These are phyloP conservation scores for Apteryx mantelli DNA, from an alignment of 2,113 vertebrate genomes.

Conservation along the genomic window DNA sequence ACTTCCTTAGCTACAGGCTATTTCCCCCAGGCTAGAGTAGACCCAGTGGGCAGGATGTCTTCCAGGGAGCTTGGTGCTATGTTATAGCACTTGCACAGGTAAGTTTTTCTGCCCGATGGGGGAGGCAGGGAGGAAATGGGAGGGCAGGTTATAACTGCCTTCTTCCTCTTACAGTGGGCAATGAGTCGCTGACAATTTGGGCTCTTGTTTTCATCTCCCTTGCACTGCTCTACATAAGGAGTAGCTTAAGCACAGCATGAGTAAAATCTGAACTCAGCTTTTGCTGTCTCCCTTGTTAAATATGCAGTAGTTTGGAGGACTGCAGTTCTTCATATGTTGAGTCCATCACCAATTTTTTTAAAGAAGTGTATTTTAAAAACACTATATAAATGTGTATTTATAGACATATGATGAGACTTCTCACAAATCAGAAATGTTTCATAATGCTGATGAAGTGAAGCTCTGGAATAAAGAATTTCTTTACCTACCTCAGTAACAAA, in stretches of 20 bases:
- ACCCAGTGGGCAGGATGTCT: background rate
- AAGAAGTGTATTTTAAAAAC: background rate
- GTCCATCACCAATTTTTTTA: background rate
- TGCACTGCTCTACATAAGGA: background rate
- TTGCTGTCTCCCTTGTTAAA: background rate
- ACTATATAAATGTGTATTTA: background rate
- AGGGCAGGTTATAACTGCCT: background rate
- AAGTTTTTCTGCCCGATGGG: background rate
- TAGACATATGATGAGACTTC: background rate
- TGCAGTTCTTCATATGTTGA: background rate
- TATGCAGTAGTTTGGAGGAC: background rate
- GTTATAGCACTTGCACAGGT: background rate
- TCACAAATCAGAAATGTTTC: background rate
- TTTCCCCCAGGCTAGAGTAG: background rate
- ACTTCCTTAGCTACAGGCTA: background rate
- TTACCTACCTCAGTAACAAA: background rate
- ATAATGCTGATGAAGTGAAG: background rate
- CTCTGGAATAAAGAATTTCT: background rate
- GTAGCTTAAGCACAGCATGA: background rate
- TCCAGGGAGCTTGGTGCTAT: background rate
- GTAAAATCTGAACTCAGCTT: background rate
- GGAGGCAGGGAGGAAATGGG: background rate
- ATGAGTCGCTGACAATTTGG: background rate
- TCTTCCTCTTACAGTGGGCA: background rate
- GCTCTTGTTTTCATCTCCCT: background rate